phyloP scores from a whole-genome alignment of 2,888 invertebrate species.

The Drosophila anomalata region DNA sequence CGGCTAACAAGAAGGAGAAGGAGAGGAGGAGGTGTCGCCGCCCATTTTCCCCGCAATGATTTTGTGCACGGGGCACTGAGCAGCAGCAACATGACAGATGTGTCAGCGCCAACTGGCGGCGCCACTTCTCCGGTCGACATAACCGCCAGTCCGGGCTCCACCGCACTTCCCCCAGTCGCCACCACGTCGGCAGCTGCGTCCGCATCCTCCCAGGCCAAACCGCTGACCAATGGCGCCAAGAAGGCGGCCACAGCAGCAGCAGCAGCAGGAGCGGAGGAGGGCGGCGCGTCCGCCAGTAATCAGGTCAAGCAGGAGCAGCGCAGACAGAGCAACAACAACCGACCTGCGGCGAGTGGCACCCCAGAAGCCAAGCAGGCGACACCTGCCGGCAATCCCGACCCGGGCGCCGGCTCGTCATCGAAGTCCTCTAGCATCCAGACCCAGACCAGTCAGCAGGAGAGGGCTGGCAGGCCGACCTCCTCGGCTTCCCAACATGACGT shows the following conservation, averaged over 20 bases:
- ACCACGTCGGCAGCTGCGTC: conserved; percentile 7
- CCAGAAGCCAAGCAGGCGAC: conserved; percentile 19
- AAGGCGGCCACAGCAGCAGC: conserved; percentile 29
- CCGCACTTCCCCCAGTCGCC: neutral
- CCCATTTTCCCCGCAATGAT: conserved; percentile 40
- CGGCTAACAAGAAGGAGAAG: neutral
- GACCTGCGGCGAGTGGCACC: conserved; percentile 37
- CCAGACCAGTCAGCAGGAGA: conserved; percentile 25
- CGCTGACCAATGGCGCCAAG: conserved; percentile 75
- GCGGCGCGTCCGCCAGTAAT: conserved; percentile 38
- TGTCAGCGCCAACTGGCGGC: conserved; percentile 62
- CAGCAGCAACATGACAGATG: conserved; percentile 74
- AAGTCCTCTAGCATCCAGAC: conserved; percentile 31
- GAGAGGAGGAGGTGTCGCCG: conserved; percentile 10
- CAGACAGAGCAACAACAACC: conserved; percentile 66
- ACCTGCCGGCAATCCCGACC: conserved; percentile 24
- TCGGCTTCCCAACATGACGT: conserved; percentile 79
- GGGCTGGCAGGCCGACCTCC: conserved; percentile 36
- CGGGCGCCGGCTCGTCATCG: neutral
- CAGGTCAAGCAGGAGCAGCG: conserved; percentile 60
- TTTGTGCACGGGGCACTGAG: conserved; percentile 48
- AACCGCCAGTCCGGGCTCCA: conserved; percentile 23
- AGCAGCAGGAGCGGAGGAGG: conserved; percentile 9
- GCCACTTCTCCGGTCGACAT: conserved; percentile 45
- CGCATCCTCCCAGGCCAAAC: conserved; percentile 35